Evolutionary conservation across 2,888 invertebrate species (phyloP), one percentile per base, ranked within the genome.

Genomic region (Glyphotaelius pellucidus): DNA sequence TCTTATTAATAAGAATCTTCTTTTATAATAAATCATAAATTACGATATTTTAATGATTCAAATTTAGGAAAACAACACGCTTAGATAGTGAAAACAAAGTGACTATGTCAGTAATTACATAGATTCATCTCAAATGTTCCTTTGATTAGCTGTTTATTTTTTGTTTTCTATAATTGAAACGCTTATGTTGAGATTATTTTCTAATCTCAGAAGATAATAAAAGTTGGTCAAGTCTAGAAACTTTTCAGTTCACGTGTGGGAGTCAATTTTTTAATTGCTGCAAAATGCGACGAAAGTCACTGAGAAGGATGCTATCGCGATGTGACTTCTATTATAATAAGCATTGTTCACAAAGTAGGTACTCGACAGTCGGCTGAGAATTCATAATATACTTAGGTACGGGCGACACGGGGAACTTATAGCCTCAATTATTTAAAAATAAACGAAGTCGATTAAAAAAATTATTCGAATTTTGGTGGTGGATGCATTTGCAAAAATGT

Each of bases 331-430:
- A 84, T 84, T 85, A 90, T 90, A 90, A 85, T 84, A 90, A 25
- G 90, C 90, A 90, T 90, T 90, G 90, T 90, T 90, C 38, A 7
- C 42, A 87, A 87, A 87, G 87, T 52, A 87, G 15, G 47, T 47
- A 47, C 67, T 32, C 32, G 31, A 15, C 52, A 67, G 32, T 15
- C 32, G n/a, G 25, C 25, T 25, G 35, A 32, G 38, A 83, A 83
- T 83, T 35, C 35, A 2, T 67, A 9, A 25, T 67, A 25, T n/a
- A 67, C 67, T 67, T 5, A 47, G 14, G 47, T 47, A 67, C 9
- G 1, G n/a, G 25, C 9, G n/a, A 67, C 25, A 67, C 52, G 52
- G 19, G 52, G 52, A 52, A 52, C 19, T 52, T 52, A 52, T 25
- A 67, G 67, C 67, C 67, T 67, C 67, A 67, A n/a, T 9, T 67